Base-by-base conservation (phyloP, 1,140 invertebrate genomes). In the Oscheius sp. region DNA sequence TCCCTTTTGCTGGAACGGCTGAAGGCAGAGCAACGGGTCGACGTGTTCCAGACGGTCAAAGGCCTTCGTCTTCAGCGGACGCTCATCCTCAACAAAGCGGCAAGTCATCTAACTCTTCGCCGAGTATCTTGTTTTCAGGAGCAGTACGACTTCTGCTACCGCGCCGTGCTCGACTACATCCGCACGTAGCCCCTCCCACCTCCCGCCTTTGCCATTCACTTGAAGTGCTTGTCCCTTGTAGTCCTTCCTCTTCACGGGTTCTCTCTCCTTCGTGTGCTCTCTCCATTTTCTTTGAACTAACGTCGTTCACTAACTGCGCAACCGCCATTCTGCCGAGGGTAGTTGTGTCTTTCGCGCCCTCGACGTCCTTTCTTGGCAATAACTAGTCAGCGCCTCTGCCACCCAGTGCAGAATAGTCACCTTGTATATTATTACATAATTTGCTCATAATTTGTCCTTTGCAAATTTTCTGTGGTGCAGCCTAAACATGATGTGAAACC, bases 21-120 rank as follows among this genome's bases (percentile, higher is more conserved):
- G 65, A 84, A 85, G 65, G 78, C 85, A 26, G 87, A 88, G 46
- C 80, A 85, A 35, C 84, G 87, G 74, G 83, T 87, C 7, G 86
- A 88, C 68, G 85, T 88, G 7, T 88, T 86, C 79, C 86, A 87
- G 71, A 86, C 86, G 31, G 84, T 87, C 1, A 86, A 86, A 81
- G 58, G 71, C 32, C 69, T 82, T n/a, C 82, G 81, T 69, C 49
- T 59, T 15, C 78, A 80, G 62, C 36, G 80, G 4, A 62, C 73
- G 29, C 23, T 55, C 10, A 36, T 81, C 20, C 68, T 81, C 15
- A 77, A 55, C 28, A 79, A 71, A 65, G 35, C 82, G 42, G 81
- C 83, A 74, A 79, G 78, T 67, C 7, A 23, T 18, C n/a, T 15
- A 28, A 29, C n/a, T 68, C 7, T 61, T 18, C 15, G 18, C 26